Evolutionary conservation across 1,140 invertebrate species (phyloP).

Genomic region (Cardiocondyla obscurior): DNA sequence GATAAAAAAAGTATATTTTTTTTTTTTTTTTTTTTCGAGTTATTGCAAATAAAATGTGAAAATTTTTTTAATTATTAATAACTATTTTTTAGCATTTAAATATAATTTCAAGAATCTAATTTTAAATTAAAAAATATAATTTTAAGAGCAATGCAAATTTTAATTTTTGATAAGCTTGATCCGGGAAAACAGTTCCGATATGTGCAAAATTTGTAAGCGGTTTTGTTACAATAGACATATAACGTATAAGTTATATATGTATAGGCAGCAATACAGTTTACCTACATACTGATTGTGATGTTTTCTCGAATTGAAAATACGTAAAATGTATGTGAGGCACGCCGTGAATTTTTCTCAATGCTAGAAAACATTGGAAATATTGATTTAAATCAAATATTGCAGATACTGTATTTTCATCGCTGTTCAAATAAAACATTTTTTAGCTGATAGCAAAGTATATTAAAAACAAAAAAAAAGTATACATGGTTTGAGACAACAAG

Average conservation of each 20-base stretch:
- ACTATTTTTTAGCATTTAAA: neutral
- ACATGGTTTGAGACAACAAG: neutral
- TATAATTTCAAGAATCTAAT: neutral
- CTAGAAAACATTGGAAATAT: slow-evolving; percentile 8
- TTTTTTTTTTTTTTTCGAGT: neutral
- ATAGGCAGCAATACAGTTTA: neutral
- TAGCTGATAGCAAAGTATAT: neutral
- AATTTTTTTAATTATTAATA: neutral
- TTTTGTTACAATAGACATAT: neutral
- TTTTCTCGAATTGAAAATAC: neutral
- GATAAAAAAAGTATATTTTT: too few species aligned
- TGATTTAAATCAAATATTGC: slow-evolving; percentile 14
- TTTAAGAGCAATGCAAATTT: neutral
- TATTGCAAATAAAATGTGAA: neutral
- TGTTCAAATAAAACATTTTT: neutral
- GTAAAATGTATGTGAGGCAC: neutral
- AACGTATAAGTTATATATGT: neutral
- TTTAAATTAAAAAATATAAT: neutral
- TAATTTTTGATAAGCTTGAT: neutral
- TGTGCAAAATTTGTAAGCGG: neutral
- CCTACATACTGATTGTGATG: neutral
- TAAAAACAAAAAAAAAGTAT: neutral
- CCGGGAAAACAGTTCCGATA: neutral
- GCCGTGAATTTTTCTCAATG: neutral
- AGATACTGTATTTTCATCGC: neutral